These are phyloP conservation scores for Cotesia typhae DNA, from an alignment of 1,140 invertebrate species.

Conservation along the genomic window DNA sequence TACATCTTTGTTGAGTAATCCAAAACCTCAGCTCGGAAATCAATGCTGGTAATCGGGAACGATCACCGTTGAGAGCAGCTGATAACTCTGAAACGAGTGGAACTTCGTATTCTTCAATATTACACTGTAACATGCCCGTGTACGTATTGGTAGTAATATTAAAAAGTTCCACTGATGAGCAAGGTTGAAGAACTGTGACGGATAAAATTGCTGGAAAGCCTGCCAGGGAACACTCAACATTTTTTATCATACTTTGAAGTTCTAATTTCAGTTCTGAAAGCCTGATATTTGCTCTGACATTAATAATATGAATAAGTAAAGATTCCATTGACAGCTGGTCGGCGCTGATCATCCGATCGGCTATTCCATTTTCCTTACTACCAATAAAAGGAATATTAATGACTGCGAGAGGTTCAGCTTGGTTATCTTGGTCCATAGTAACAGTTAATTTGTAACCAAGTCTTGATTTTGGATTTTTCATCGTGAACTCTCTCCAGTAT, in stretches of 20 bases:
- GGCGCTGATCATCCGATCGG: slow-evolving; percentile 81
- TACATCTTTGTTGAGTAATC: slow-evolving; percentile 89
- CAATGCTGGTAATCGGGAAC: slow-evolving; percentile 72
- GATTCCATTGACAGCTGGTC: slow-evolving; percentile 94
- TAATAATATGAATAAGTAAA: slow-evolving; percentile 94
- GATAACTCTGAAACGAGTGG: slow-evolving; percentile 85
- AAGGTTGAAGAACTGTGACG: slow-evolving; percentile 87
- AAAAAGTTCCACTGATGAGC: slow-evolving; percentile 88
- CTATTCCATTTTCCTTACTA: slow-evolving; percentile 78
- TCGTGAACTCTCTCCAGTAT: slow-evolving; percentile 83
- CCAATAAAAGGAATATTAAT: slow-evolving; percentile 87
- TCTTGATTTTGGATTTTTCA: slow-evolving; percentile 81
- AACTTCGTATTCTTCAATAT: slow-evolving; percentile 89
- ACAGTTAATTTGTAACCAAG: slow-evolving; percentile 87
- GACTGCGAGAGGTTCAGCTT: slow-evolving; percentile 82
- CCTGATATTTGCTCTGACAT: slow-evolving; percentile 85
- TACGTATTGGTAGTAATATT: slow-evolving; percentile 93
- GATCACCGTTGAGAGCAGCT: slow-evolving; percentile 80
- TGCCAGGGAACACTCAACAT: slow-evolving; percentile 75
- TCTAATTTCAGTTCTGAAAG: slow-evolving; percentile 86
- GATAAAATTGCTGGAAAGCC: slow-evolving; percentile 91
- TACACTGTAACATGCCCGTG: slow-evolving; percentile 88
- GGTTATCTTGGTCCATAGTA: slow-evolving; percentile 86
- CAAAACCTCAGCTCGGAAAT: slow-evolving; percentile 86
- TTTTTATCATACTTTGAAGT: slow-evolving; percentile 76